phyloP scores from a whole-genome alignment of 1,140 invertebrate species.

The Polypedilum vanderplanki region DNA sequence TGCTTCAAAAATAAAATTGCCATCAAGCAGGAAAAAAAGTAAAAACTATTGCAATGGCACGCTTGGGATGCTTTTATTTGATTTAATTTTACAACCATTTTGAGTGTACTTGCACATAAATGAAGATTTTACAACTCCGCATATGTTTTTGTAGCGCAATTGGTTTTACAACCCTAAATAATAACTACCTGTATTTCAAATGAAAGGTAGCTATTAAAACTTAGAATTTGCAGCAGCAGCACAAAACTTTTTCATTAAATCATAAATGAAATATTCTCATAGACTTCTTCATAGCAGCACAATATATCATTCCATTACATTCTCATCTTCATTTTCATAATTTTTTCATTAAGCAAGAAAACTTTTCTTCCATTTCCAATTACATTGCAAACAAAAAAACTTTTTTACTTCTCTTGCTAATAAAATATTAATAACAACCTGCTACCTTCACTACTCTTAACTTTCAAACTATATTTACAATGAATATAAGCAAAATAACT shows the following conservation, averaged over 20 bases:
- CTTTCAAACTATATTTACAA: too few species aligned
- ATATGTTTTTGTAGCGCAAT: neutral
- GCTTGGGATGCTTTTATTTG: neutral
- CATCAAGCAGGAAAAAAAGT: too few species aligned
- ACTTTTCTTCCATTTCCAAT: neutral
- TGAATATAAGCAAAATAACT: too few species aligned
- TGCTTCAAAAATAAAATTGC: too few species aligned
- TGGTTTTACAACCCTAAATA: neutral
- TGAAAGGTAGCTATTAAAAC: neutral
- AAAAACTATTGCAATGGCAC: too few species aligned
- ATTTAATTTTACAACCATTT: constrained; percentile 23
- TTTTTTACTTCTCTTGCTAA: too few species aligned
- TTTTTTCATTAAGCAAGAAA: neutral
- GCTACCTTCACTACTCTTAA: too few species aligned
- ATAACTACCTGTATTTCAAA: too few species aligned
- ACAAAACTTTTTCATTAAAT: constrained; percentile 10
- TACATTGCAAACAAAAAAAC: too few species aligned
- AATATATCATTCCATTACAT: neutral
- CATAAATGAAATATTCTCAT: neutral
- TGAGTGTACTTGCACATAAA: constrained; percentile 8
- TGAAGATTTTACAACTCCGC: neutral
- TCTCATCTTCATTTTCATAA: constrained; percentile 17
- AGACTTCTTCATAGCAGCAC: too few species aligned
- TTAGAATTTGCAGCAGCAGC: neutral
- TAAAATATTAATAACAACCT: too few species aligned